These are phyloP conservation scores for Otis tarda DNA, from an alignment of 2,113 vertebrate species.

Conservation along the genomic window DNA sequence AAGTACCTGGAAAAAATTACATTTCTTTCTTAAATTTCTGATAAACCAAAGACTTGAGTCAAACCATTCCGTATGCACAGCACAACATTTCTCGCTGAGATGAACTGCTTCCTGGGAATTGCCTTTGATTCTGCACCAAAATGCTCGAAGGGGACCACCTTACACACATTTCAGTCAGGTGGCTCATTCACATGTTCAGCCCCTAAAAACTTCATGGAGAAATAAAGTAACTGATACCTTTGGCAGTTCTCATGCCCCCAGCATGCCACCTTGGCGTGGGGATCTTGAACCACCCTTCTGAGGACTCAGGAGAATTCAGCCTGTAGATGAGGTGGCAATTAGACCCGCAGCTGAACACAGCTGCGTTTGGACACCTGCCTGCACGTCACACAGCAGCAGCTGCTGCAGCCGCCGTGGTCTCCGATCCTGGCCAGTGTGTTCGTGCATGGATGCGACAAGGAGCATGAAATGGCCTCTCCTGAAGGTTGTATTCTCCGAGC, in stretches of 20 bases:
- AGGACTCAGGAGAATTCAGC: background rate
- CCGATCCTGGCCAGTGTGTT: background rate
- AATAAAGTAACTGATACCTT: background rate
- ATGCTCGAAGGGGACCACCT: background rate
- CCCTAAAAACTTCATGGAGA: background rate
- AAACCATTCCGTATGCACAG: background rate
- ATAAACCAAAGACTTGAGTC: background rate
- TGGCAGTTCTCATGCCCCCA: background rate
- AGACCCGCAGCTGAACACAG: background rate
- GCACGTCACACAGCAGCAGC: background rate
- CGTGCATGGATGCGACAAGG: fast-evolving
- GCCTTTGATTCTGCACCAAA: background rate
- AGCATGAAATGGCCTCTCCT: background rate
- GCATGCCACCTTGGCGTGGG: background rate
- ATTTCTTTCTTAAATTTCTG: background rate
- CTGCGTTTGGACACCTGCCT: background rate
- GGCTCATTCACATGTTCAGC: background rate
- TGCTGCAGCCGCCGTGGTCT: fast-evolving
- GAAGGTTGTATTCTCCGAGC: background rate
- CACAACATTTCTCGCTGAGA: background rate
- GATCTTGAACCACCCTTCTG: background rate
- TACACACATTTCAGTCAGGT: background rate
- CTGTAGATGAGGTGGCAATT: background rate
- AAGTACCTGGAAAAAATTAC: background rate
- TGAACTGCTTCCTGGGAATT: background rate